Conservation (phyloP, 1,140 invertebrate species). For the Cydia pomonella region DNA sequence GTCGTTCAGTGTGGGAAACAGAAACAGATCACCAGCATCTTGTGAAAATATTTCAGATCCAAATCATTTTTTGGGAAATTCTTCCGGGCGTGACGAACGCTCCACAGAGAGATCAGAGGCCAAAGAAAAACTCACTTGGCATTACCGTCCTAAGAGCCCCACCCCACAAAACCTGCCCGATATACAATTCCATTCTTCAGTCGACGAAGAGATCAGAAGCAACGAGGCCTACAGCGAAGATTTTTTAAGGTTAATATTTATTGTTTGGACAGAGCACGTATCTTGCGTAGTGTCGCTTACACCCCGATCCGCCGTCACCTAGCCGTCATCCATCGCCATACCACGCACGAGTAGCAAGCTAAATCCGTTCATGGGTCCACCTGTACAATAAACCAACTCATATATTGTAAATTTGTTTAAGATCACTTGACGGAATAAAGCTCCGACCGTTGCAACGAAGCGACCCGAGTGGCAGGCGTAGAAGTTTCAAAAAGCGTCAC, state of each 20-base stretch:
- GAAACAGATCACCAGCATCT: slow-evolving; percentile 63
- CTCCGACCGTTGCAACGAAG: slow-evolving; percentile 80
- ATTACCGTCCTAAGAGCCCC: slow-evolving; percentile 69
- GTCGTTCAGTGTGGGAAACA: slow-evolving; percentile 64
- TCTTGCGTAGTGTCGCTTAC: slow-evolving; percentile 48
- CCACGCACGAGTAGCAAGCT: slow-evolving; percentile 54
- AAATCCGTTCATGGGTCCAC: slow-evolving; percentile 50
- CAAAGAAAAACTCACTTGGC: slow-evolving; percentile 72
- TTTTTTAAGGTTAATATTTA: slow-evolving; percentile 79
- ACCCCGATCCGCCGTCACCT: slow-evolving; percentile 56
- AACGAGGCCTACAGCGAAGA: slow-evolving; percentile 68
- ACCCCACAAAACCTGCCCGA: slow-evolving; percentile 63
- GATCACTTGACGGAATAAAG: slow-evolving; percentile 83
- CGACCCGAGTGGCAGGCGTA: slow-evolving; percentile 80
- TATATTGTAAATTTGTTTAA: slow-evolving; percentile 77
- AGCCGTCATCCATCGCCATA: slow-evolving; percentile 49
- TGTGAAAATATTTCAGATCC: slow-evolving; percentile 61
- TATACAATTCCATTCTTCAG: slow-evolving; percentile 77
- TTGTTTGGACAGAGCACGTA: slow-evolving; percentile 47
- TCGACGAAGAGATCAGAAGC: slow-evolving; percentile 63
- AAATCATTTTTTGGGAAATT: slow-evolving; percentile 48
- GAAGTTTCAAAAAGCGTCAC: slow-evolving; percentile 81
- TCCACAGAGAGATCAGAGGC: slow-evolving; percentile 45
- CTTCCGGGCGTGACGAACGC: slow-evolving; percentile 50
- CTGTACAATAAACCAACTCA: slow-evolving; percentile 66